Base-by-base conservation (phyloP, 2,797 vertebrate species). In the Oreonectes daqikongensis region DNA sequence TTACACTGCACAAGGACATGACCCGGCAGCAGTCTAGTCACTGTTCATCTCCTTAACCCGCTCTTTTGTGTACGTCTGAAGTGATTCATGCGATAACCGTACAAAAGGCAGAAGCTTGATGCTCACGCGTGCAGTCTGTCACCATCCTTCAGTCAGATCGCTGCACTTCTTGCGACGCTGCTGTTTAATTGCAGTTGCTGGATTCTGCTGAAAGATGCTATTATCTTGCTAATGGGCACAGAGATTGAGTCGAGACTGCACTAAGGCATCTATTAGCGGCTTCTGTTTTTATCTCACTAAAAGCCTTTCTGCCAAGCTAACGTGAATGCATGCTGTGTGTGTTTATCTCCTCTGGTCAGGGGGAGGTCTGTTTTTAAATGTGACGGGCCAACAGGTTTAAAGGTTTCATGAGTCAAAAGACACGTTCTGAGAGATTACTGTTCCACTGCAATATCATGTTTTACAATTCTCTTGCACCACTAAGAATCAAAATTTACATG, bases 151-250 rank as follows among this genome's bases (percentile, higher is more conserved):
- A 50, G 26, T 68, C 52, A 63, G 60, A 74, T 68, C 63, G 14
- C 63, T 42, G 22, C 53, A 57, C 77, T 72, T 53, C 30, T 38
- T 15, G 69, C 65, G 73, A 71, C 42, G 61, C 48, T 6, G 38
- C 5, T 18, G 17, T 81, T 77, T 82, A 81, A 84, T 84, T 81
- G 60, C 70, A 82, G 81, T 46, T n/a, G 20, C 72, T 44, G 68
- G 18, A 17, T 44, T 68, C 48, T 55, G 32, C 63, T 68, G 75
- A 83, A 66, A 71, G 72, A 77, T 69, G 53, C 71, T 66, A 64
- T 83, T 83, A 81, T 74, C 76, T 55, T 63, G 59, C 79, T 79
- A 79, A 81, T 79, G 72, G 72, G 30, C 48, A 18, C 44, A 44
- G 17, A 75, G 67, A 77, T 81, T 81, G 70, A 75, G 67, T 57